A percentile compares a stretch with the other conserved stretches of the same genome.
phyloP scores from a whole-genome alignment of 2,797 vertebrate genomes.

The Chaenodraco wilsoni region DNA sequence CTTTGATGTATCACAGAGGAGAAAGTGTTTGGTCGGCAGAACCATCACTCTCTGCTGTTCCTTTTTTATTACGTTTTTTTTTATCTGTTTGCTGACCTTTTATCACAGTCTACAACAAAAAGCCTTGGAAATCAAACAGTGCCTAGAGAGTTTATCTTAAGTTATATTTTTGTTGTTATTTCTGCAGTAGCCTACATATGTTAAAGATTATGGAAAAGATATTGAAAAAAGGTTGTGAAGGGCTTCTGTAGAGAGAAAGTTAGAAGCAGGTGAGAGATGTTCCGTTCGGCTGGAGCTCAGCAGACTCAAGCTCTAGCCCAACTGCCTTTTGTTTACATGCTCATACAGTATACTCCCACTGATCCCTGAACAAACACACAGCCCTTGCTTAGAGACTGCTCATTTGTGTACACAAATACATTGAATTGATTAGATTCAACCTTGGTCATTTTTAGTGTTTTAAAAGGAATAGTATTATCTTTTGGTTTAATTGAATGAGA shows the following conservation, averaged over 20 bases:
- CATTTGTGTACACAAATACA: slow-evolving; percentile 56
- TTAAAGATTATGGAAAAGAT: slow-evolving; percentile 56
- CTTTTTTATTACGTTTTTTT: slow-evolving; percentile 52
- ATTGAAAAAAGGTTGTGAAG: slow-evolving; percentile 44
- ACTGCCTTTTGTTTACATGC: slow-evolving; percentile 79
- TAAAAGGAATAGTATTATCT: slow-evolving; percentile 17
- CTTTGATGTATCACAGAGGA: slow-evolving; percentile 62
- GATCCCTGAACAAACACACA: slow-evolving; percentile 68
- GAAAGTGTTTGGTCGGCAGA: slow-evolving; percentile 78
- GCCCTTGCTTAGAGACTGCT: slow-evolving; percentile 55
- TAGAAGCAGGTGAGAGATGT: slow-evolving; percentile 44
- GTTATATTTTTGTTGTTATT: slow-evolving; percentile 78
- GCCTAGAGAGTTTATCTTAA: slow-evolving; percentile 86
- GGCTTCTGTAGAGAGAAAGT: slow-evolving; percentile 55
- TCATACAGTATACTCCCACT: slow-evolving; percentile 50
- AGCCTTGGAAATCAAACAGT: slow-evolving; percentile 88
- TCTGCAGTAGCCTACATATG: slow-evolving; percentile 62
- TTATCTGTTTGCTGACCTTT: slow-evolving; percentile 75
- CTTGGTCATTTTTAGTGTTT: slow-evolving; percentile 23
- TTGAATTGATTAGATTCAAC: slow-evolving; percentile 29
- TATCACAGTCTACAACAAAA: slow-evolving; percentile 80
- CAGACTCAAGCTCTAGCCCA: slow-evolving; percentile 71
- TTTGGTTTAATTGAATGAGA: slow-evolving; percentile 18
- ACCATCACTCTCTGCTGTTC: slow-evolving; percentile 77
- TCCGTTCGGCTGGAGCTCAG: slow-evolving; percentile 53